Base-by-base conservation (phyloP, 2,888 invertebrate genomes). In the Tipula helvola region DNA sequence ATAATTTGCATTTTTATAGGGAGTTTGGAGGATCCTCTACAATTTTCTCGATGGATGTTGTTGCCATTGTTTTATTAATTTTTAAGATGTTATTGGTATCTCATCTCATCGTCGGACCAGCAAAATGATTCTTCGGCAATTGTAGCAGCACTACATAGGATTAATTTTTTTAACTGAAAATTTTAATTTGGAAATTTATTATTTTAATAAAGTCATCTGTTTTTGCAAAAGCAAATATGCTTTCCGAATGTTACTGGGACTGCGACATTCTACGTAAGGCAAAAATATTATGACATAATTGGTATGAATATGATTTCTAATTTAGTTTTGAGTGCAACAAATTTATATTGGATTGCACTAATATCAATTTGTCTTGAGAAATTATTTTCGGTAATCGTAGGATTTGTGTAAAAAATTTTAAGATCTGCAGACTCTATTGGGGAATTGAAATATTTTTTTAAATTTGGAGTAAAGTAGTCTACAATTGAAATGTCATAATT, bases 151-250 rank as follows among this genome's bases (percentile, higher is more conserved):
- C 83, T 83, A n/a, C n/a, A n/a, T n/a, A 83, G 83, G 83, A 83
- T 83, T 83, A 83, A 16, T 83, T 83, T 83, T 83, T 83, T 83
- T 83, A 83, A 83, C 83, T 83, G 83, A 83, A 83, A 83, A 18
- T 83, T 16, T 28, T 83, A 4, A 16, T 83, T 28, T 28, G 41
- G 7, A 41, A 28, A 28, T 83, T 83, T 28, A 83, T 16, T 28
- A 83, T n/a, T n/a, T n/a, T n/a, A n/a, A n/a, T n/a, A n/a, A n/a
- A n/a, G n/a, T n/a, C n/a, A n/a, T n/a, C n/a, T 18, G 18, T 83
- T 83, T 83, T 83, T 18, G 28, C 18, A 83, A 83, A 83, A 36
- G 28, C 18, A 83, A 47, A 83, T 83, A 83, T 83, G 16, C 83
- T 83, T 83, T 83, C 18, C 18, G 18, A 83, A 83, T 83, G 83